These are phyloP conservation scores for Chaetodon trifasciatus DNA, from an alignment of 2,797 vertebrate genomes.

Conservation along the genomic window DNA sequence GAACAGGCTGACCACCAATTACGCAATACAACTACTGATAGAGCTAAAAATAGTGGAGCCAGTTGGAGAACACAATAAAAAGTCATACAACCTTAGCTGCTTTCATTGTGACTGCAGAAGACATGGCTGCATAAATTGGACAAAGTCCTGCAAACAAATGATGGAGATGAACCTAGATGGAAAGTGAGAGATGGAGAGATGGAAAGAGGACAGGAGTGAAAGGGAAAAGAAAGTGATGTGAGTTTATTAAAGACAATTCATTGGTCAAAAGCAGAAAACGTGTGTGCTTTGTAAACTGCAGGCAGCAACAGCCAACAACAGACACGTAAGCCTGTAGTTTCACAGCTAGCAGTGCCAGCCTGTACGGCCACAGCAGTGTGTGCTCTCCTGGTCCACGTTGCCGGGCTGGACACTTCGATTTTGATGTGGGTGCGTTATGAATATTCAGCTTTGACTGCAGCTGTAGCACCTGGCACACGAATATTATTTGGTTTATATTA, in stretches of 20 bases:
- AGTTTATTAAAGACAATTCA: background rate
- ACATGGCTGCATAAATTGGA: background rate
- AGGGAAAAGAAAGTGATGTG: too few species aligned
- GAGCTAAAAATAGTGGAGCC: slow-evolving; percentile 26
- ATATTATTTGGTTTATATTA: background rate
- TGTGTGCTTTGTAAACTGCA: background rate
- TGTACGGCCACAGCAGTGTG: background rate
- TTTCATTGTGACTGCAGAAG: background rate
- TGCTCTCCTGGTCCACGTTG: too few species aligned
- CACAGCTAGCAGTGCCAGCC: background rate
- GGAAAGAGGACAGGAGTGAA: background rate
- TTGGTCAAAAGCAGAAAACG: background rate
- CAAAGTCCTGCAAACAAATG: background rate
- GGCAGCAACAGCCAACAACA: background rate
- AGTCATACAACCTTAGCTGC: background rate
- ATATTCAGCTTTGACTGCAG: background rate
- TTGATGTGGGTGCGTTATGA: too few species aligned
- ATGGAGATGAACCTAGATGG: background rate
- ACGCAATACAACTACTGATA: slow-evolving; percentile 2
- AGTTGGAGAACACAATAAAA: background rate
- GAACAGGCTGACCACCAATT: slow-evolving; percentile 47
- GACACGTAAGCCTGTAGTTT: background rate
- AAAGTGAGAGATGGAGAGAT: too few species aligned
- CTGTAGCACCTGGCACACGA: background rate
- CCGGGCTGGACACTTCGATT: too few species aligned